Percentiles rank a stretch among this genome's conserved stretches.
These are phyloP conservation scores for Macrostomum cliftonense DNA, from an alignment of 2,888 invertebrate genomes.

Conservation along the genomic window DNA sequence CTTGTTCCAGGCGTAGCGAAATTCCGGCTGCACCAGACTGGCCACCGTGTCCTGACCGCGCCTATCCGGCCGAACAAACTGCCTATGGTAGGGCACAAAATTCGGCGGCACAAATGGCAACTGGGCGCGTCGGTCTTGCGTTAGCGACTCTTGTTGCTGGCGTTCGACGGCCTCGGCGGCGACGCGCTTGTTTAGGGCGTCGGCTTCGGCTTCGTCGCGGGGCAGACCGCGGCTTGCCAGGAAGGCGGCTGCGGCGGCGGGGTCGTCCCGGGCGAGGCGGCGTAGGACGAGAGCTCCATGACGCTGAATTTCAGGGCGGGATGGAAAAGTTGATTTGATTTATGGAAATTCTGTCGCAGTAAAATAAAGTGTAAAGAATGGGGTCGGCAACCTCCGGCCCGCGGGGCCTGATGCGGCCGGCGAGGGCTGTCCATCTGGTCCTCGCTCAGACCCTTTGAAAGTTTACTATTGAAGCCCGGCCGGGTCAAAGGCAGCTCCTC, in stretches of 20 bases:
- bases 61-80: background rate
- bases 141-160: background rate
- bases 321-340: background rate
- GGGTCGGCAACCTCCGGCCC: too few species aligned
- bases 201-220: background rate
- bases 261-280: background rate
- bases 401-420: too few species aligned
- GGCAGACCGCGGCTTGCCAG: background rate
- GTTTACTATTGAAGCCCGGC: too few species aligned
- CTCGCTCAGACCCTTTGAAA: too few species aligned
- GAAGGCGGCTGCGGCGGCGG: background rate
- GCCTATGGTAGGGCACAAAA: background rate
- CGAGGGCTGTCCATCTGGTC: too few species aligned
- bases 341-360: too few species aligned
- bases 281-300: constrained; percentile 6
- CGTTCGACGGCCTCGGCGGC: background rate
- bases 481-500: too few species aligned
- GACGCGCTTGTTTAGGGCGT: background rate
- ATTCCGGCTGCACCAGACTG: background rate
- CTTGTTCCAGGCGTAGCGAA: background rate
- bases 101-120: too few species aligned
- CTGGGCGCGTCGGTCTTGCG: background rate
- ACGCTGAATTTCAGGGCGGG: constrained; percentile 1
- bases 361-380: too few species aligned
- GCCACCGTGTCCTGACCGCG: background rate